Evolutionary conservation across 2,113 vertebrate genomes (phyloP).

Genomic region (Platichthys stellatus): DNA sequence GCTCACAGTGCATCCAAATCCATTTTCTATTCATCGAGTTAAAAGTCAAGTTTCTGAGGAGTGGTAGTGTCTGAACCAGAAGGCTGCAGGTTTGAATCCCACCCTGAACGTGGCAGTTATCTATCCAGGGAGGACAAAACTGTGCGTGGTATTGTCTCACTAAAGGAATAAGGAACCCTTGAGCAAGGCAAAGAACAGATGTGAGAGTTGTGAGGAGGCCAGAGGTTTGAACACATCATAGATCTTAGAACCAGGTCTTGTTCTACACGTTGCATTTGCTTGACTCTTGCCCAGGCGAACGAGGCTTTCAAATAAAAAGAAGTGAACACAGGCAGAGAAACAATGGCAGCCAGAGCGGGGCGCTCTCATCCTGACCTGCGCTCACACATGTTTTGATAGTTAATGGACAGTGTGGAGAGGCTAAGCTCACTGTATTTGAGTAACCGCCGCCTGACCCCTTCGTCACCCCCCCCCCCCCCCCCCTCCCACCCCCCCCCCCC

Average conservation of each 20-base stretch:
- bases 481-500: conserved; percentile 12
- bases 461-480: conserved; percentile 35
- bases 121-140: background rate
- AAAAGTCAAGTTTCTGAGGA: background rate
- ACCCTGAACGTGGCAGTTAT: background rate
- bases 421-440: conserved; percentile 80
- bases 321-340: conserved; percentile 63
- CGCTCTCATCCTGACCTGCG: conserved; percentile 61
- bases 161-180: no score
- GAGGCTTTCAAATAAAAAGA: conserved; percentile 49
- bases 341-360: conserved; percentile 65
- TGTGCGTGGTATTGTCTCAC: no score
- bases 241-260: background rate
- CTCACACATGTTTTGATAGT: conserved; percentile 80
- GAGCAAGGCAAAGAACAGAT: no score
- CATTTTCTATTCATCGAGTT: background rate
- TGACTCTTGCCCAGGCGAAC: conserved; percentile 48
- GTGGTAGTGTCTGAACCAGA: background rate
- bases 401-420: conserved; percentile 81
- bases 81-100: background rate
- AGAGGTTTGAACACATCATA: background rate
- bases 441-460: conserved; percentile 81
- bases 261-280: conserved; percentile 27
- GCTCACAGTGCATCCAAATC: background rate
- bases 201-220: no score